Percentiles rank a stretch among this genome's conserved stretches.
Evolutionary conservation across 2,888 invertebrate species (phyloP).

Genomic region (Temnothorax ravouxi): DNA sequence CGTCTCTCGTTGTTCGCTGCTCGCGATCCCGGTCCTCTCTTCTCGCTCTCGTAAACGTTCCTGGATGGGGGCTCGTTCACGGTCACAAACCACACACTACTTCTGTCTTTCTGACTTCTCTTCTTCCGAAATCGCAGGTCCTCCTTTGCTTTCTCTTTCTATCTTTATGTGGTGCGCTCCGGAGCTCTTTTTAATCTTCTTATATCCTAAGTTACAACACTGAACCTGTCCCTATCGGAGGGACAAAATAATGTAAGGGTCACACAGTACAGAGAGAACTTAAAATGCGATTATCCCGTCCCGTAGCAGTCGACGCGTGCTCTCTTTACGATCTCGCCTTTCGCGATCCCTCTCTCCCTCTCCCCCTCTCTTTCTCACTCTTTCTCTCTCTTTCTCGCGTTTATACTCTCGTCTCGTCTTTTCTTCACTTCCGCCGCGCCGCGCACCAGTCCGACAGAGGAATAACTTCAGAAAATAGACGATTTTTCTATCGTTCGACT

Average conservation of each 20-base stretch:
- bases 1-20: conserved; percentile 11
- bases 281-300: conserved; percentile 77
- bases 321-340: conserved; percentile 62
- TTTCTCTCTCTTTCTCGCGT: conserved; percentile 30
- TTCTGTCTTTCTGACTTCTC: conserved; percentile 11
- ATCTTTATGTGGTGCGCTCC: conserved; percentile 78
- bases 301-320: conserved; percentile 67
- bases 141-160: conserved; percentile 50
- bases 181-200: conserved; percentile 79
- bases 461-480: conserved; percentile 66
- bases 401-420: conserved; percentile 39
- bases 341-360: conserved; percentile 46
- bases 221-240: conserved; percentile 83
- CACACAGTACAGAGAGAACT: conserved; percentile 82
- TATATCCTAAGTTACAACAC: conserved; percentile 85
- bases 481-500: conserved; percentile 49
- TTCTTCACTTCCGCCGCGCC: conserved; percentile 48
- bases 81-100: conserved; percentile 23
- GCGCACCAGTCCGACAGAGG: conserved; percentile 44
- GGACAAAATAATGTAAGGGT: conserved; percentile 85
- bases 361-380: neutral
- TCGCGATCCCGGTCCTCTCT: neutral
- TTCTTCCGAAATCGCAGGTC: conserved; percentile 24
- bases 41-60: conserved; percentile 12
- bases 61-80: neutral